Evolutionary conservation across 2,888 invertebrate genomes (phyloP).

Genomic region (Lacanobia oleracea): DNA sequence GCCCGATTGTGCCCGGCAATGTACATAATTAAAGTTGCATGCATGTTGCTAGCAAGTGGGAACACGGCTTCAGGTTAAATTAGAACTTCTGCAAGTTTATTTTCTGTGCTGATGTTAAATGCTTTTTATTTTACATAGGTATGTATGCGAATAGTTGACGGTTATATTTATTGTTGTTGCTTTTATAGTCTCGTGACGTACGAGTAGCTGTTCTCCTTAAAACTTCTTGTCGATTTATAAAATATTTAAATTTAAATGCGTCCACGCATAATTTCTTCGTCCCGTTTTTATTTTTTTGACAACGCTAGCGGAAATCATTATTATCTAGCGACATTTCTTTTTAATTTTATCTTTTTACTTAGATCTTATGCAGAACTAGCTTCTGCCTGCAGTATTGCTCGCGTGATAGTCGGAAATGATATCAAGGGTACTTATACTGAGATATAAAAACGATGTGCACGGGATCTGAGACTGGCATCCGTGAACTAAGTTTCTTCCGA

Average conservation of each 20-base stretch:
- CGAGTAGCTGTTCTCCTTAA: not conserved
- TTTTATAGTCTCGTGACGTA: slow-evolving; percentile 21
- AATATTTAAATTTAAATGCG: not conserved
- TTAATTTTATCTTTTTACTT: not conserved
- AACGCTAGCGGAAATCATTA: slow-evolving; percentile 20
- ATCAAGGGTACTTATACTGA: not conserved
- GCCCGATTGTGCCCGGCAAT: too few species aligned
- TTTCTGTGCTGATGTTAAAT: not conserved
- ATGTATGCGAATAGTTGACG: slow-evolving; percentile 11
- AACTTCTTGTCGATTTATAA: not conserved
- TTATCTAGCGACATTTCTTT: not conserved
- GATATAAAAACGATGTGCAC: not conserved
- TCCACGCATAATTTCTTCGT: not conserved
- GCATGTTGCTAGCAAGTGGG: too few species aligned
- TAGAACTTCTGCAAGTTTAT: slow-evolving; percentile 20
- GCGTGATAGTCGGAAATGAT: not conserved
- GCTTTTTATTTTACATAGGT: slow-evolving; percentile 13
- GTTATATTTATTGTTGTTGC: slow-evolving; percentile 30
- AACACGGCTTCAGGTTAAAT: not conserved
- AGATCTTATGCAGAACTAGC: not conserved
- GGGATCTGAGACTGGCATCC: not conserved
- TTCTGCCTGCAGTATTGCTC: not conserved
- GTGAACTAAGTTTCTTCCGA: not conserved
- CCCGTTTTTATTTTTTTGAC: slow-evolving; percentile 3
- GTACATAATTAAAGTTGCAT: too few species aligned